A percentile compares a stretch with the other conserved stretches of the same genome.
Conservation (phyloP, 2,888 invertebrate genomes). For the Hyposoter dolosus region DNA sequence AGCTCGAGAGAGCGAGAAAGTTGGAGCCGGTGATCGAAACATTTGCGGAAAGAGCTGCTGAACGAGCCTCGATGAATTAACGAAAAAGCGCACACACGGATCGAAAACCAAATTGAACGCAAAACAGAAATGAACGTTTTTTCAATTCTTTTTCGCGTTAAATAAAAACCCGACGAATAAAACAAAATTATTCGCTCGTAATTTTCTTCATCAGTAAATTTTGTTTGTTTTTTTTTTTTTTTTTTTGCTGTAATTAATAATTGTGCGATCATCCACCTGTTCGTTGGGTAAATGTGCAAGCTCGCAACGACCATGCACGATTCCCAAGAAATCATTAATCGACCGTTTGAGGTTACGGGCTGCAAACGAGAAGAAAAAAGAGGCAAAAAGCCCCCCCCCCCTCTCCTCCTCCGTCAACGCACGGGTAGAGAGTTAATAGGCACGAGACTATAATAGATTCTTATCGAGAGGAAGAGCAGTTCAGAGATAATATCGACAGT, state of each 20-base stretch:
- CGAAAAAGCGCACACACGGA: constrained; percentile 59
- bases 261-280: constrained; percentile 11
- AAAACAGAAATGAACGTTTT: neutral
- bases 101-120: neutral
- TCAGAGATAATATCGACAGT: constrained; percentile 60
- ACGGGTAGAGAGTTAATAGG: constrained; percentile 60
- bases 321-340: constrained; percentile 47
- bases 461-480: constrained; percentile 64
- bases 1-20: neutral
- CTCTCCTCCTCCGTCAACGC: constrained; percentile 12
- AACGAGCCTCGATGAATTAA: constrained; percentile 73
- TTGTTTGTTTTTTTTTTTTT: neutral
- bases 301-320: constrained; percentile 6
- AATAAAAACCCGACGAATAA: too few species aligned
- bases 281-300: constrained; percentile 33
- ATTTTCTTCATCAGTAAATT: neutral
- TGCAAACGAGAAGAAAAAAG: constrained; percentile 15
- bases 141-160: neutral
- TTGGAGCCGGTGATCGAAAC: constrained; percentile 19
- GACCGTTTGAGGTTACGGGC: constrained; percentile 47
- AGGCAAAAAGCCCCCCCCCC: constrained; percentile 17
- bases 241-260: neutral
- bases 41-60: neutral
- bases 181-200: neutral
- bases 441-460: constrained; percentile 68